Evolutionary conservation across 2,888 invertebrate species (phyloP).

Genomic region (Stictocephala bisonia): DNA sequence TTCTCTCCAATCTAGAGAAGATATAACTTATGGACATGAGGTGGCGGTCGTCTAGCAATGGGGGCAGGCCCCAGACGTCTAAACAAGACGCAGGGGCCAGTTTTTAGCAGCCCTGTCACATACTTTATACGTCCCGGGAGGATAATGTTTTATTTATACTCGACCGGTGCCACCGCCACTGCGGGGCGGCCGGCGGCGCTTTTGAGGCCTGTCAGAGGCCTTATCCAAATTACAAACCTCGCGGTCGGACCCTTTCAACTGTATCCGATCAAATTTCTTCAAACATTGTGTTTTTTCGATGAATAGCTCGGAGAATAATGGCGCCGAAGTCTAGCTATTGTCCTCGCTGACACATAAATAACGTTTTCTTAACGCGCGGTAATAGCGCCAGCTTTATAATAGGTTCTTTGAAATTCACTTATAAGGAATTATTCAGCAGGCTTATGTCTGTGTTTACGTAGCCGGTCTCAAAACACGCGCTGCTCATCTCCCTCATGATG

Average conservation of each 20-base stretch:
- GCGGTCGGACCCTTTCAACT: constrained; percentile 42
- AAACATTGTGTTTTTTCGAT: constrained; percentile 39
- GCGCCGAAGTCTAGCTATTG: constrained; percentile 23
- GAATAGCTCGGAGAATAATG: constrained; percentile 14
- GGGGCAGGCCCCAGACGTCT: constrained; percentile 15
- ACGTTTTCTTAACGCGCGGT: constrained; percentile 10
- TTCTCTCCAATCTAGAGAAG: no score
- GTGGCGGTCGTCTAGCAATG: background rate
- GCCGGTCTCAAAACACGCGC: background rate
- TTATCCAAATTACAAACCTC: constrained; percentile 42
- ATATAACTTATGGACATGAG: no score
- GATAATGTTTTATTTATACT: constrained; percentile 39
- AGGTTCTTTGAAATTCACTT: constrained; percentile 38
- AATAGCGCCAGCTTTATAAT: constrained; percentile 30
- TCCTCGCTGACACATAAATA: constrained; percentile 22
- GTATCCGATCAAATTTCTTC: constrained; percentile 46
- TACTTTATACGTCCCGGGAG: constrained; percentile 19
- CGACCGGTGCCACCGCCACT: background rate
- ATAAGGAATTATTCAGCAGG: constrained; percentile 24
- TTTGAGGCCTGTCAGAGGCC: constrained; percentile 38
- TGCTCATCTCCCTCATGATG: no score
- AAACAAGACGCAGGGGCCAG: constrained; percentile 14
- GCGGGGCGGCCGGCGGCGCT: constrained; percentile 36
- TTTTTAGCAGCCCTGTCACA: constrained; percentile 34
- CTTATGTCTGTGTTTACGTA: constrained; percentile 32